Conservation (phyloP, 2,797 vertebrate species). For the Hydrolagus colliei region DNA sequence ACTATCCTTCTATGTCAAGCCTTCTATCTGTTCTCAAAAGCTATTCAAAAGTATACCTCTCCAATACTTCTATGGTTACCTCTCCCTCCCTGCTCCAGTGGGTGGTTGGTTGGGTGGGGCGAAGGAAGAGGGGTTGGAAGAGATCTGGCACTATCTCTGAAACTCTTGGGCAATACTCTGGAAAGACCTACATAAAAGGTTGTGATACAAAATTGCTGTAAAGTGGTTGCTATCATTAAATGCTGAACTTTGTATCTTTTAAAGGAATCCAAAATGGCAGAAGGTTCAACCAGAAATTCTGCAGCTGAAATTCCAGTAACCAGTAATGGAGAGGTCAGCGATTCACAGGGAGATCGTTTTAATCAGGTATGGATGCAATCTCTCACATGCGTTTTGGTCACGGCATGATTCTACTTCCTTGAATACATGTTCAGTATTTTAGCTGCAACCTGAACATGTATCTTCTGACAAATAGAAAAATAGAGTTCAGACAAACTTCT, state of each 20-base stretch:
- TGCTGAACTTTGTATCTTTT: neutral
- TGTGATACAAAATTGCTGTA: neutral
- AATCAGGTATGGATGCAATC: constrained; percentile 62
- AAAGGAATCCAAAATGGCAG: constrained; percentile 70
- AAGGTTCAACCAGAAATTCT: constrained; percentile 77
- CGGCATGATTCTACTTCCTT: neutral
- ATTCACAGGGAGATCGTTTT: constrained; percentile 64
- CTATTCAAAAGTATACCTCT: no score
- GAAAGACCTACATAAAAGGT: neutral
- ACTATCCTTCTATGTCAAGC: no score
- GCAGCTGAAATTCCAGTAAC: constrained; percentile 91
- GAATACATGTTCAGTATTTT: neutral
- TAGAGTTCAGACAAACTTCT: neutral
- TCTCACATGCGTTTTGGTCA: constrained; percentile 27
- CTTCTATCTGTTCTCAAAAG: no score
- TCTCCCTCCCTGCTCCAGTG: no score
- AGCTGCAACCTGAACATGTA: neutral
- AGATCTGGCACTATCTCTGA: no score
- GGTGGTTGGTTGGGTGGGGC: no score
- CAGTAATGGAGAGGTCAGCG: constrained; percentile 83
- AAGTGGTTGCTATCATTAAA: neutral
- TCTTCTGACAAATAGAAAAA: neutral
- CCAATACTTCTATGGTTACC: no score
- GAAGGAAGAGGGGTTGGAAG: no score
- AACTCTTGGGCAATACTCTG: neutral